These are phyloP conservation scores for Camponotus vicinus DNA, from an alignment of 1,140 invertebrate species.

Conservation along the genomic window DNA sequence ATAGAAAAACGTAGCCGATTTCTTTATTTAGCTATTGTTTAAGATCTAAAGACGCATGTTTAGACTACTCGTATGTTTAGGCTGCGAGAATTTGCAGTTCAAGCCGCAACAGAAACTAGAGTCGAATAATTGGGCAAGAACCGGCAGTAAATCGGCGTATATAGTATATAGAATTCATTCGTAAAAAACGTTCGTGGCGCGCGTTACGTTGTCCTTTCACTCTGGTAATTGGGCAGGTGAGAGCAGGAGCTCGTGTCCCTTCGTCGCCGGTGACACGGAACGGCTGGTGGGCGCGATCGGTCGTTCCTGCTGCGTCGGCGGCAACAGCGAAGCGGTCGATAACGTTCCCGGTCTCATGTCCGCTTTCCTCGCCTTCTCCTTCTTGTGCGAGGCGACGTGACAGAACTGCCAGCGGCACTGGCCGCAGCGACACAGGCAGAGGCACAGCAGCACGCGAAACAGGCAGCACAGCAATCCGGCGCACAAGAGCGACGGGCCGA, in stretches of 20 bases:
- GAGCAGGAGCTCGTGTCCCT: slow-evolving; percentile 81
- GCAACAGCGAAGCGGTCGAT: slow-evolving; percentile 78
- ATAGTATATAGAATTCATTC: slow-evolving; percentile 67
- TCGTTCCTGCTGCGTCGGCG: slow-evolving; percentile 64
- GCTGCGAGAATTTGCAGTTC: slow-evolving; percentile 67
- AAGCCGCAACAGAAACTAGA: slow-evolving; percentile 64
- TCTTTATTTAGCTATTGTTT: slow-evolving; percentile 79
- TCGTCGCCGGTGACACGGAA: slow-evolving; percentile 73
- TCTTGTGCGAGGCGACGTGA: slow-evolving; percentile 72
- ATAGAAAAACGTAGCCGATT: slow-evolving; percentile 80
- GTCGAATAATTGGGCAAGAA: slow-evolving; percentile 67
- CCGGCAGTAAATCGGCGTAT: slow-evolving; percentile 81
- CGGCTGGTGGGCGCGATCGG: slow-evolving; percentile 62
- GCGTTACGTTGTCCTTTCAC: slow-evolving; percentile 67
- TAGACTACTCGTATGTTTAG: slow-evolving; percentile 72
- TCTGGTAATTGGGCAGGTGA: slow-evolving; percentile 82
- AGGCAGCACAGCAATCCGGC: slow-evolving; percentile 88
- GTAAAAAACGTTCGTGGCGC: slow-evolving; percentile 77
- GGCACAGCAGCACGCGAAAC: slow-evolving; percentile 88
- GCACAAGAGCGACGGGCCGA: slow-evolving; percentile 92
- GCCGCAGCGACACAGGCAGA: slow-evolving; percentile 87
- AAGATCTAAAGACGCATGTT: slow-evolving; percentile 79
- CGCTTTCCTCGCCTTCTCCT: slow-evolving; percentile 76
- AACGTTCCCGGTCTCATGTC: slow-evolving; percentile 71
- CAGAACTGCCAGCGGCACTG: slow-evolving; percentile 80